Evolutionary conservation across 2,797 vertebrate species (phyloP).

Genomic region (Protonibea diacanthus): DNA sequence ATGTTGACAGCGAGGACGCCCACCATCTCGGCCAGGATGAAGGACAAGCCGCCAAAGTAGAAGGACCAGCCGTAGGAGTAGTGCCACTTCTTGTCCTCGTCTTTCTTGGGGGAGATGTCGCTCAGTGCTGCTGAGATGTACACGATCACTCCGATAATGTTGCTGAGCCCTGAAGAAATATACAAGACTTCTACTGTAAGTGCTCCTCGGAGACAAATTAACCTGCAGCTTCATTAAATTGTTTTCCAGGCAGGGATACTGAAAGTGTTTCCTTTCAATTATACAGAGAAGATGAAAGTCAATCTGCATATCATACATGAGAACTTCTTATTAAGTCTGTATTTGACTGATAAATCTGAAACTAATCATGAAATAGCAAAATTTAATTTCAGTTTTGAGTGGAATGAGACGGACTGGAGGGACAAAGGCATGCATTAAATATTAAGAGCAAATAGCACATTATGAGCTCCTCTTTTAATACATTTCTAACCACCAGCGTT

Average conservation of each 20-base stretch:
- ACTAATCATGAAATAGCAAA: not conserved
- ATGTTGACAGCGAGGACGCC: conserved; percentile 95
- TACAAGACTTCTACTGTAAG: conserved; percentile 8
- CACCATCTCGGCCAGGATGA: conserved; percentile 95
- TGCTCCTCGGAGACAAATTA: conserved; percentile 44
- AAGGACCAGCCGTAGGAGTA: conserved; percentile 98
- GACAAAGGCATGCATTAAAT: conserved; percentile 6
- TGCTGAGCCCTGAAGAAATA: conserved; percentile 89
- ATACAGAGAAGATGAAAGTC: conserved; percentile 24
- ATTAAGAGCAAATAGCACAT: not conserved
- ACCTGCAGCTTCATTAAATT: conserved; percentile 35
- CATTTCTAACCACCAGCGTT: not conserved
- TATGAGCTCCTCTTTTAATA: not conserved
- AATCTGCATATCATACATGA: conserved; percentile 30
- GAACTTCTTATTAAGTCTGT: not conserved
- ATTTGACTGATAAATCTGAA: not conserved
- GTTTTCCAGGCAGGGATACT: conserved; percentile 15
- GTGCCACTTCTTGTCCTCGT: conserved; percentile 94
- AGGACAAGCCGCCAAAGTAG: conserved; percentile 95
- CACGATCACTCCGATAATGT: conserved; percentile 97
- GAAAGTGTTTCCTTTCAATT: conserved; percentile 33
- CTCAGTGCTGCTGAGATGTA: conserved; percentile 95
- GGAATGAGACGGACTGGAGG: not conserved
- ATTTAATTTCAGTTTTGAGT: not conserved
- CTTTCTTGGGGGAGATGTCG: conserved; percentile 93